Evolutionary conservation across 2,797 vertebrate genomes (phyloP), one percentile per base, ranked within the genome.

Genomic region (Pseudomugil tenellus): DNA sequence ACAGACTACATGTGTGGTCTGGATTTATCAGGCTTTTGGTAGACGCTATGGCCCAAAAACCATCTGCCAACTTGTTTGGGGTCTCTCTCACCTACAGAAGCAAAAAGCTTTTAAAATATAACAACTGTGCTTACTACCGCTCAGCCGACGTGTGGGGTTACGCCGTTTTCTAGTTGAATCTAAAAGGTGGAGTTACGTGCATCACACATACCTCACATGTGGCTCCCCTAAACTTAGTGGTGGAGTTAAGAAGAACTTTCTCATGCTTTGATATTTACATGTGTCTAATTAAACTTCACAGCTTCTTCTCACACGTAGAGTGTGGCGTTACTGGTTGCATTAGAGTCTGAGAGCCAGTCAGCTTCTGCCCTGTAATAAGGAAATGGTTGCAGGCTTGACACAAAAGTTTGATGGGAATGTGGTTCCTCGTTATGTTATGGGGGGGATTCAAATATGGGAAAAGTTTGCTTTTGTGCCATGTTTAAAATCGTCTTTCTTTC

Each of bases 221-320:
- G 74, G 21, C 65, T 76, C 46, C 85, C 75, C 87, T 89, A 69
- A 89, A 93, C 81, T 93, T 92, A 92, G 91, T 90, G 91, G 92
- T 81, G 23, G 61, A 70, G 87, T 90, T 80, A 90, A 90, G 87
- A 84, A 85, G 63, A 85, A 92, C 93, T 91, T 93, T 94, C 89
- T 86, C 90, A 90, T 79, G 89, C 92, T 92, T 90, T 90, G 88
- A 93, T 91, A 92, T 91, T 84, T 83, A 87, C 90, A 89, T 80
- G 83, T 29, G 51, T 93, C 87, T 91, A 91, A 92, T 92, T 93
- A 92, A 91, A 80, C 80, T 77, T 68, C 63, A 70, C 25, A 1
- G 77, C 63, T 68, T 84, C 79, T 82, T 87, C 81, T 88, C 81
- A 83, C 86, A 91, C 81, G 53, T 85, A 81, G 17, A 74, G 65